Conservation (phyloP, 2,888 invertebrate genomes). For the Chymomyza procnemis region DNA sequence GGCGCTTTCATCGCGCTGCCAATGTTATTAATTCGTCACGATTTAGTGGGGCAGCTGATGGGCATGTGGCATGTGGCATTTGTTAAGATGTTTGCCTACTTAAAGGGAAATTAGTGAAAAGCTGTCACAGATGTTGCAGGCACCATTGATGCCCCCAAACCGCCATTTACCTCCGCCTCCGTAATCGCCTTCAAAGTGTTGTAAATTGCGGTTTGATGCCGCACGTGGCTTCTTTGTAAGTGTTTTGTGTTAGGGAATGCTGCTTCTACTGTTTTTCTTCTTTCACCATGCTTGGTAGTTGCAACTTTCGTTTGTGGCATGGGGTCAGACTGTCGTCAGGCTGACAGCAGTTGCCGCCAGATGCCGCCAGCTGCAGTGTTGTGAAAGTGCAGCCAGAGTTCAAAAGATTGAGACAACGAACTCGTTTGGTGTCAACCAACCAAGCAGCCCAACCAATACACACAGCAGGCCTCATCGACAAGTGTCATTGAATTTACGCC, state of each 20-base stretch:
- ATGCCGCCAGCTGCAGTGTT: conserved; percentile 7
- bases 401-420: conserved; percentile 69
- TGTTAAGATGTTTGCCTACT: conserved; percentile 44
- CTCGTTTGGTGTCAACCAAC: conserved; percentile 41
- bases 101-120: conserved; percentile 68
- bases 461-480: conserved; percentile 33
- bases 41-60: conserved; percentile 54
- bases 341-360: neutral
- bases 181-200: neutral
- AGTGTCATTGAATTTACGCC: conserved; percentile 49
- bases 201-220: conserved; percentile 1
- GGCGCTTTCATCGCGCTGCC: conserved; percentile 24
- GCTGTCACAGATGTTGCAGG: conserved; percentile 52
- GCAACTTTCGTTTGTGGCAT: conserved; percentile 5
- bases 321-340: neutral
- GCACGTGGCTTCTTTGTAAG: conserved; percentile 1
- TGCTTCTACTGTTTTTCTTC: conserved; percentile 14
- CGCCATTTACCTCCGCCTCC: neutral
- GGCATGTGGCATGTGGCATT: conserved; percentile 1
- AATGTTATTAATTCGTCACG: conserved; percentile 70
- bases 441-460: neutral
- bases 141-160: neutral
- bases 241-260: conserved; percentile 26
- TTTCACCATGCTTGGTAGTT: neutral
- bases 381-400: conserved; percentile 55